Percentiles rank a stretch among this genome's conserved stretches.
Conservation (phyloP, 2,797 vertebrate genomes). For the Gymnoscopelus microlampas region DNA sequence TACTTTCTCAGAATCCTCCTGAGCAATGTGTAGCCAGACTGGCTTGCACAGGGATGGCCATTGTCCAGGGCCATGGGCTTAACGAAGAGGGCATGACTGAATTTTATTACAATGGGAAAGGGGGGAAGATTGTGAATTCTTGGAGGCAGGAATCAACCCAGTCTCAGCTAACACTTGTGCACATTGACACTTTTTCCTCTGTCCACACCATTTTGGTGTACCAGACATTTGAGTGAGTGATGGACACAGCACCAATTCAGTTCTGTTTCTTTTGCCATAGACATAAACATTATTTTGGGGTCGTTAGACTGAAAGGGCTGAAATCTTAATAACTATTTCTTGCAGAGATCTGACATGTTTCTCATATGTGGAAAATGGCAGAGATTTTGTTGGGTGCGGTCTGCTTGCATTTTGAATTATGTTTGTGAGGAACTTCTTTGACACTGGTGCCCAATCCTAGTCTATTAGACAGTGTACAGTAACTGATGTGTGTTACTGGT, state of each 20-base stretch:
- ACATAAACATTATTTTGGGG: neutral
- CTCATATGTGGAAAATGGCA: too few relatives aligned
- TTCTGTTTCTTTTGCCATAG: neutral
- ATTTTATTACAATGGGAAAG: constrained; percentile 45
- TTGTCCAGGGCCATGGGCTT: constrained; percentile 49
- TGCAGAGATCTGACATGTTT: too few relatives aligned
- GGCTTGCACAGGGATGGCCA: constrained; percentile 24
- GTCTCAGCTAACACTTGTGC: neutral
- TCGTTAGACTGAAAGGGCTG: neutral
- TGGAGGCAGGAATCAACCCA: constrained; percentile 13
- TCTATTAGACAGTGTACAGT: too few relatives aligned
- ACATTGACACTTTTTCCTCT: neutral
- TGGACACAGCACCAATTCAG: neutral
- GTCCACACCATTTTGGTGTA: too few relatives aligned
- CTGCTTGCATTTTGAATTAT: too few relatives aligned
- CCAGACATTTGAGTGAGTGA: too few relatives aligned
- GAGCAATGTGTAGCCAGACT: constrained; percentile 9
- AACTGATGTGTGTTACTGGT: too few relatives aligned
- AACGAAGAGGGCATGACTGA: constrained; percentile 64
- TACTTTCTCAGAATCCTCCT: neutral
- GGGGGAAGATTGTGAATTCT: neutral
- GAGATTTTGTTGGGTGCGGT: too few relatives aligned
- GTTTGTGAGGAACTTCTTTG: too few relatives aligned
- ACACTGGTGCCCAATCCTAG: too few relatives aligned
- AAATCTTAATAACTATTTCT: too few relatives aligned